phyloP scores from a whole-genome alignment of 2,797 vertebrate genomes.

The Knipowitschia caucasica region DNA sequence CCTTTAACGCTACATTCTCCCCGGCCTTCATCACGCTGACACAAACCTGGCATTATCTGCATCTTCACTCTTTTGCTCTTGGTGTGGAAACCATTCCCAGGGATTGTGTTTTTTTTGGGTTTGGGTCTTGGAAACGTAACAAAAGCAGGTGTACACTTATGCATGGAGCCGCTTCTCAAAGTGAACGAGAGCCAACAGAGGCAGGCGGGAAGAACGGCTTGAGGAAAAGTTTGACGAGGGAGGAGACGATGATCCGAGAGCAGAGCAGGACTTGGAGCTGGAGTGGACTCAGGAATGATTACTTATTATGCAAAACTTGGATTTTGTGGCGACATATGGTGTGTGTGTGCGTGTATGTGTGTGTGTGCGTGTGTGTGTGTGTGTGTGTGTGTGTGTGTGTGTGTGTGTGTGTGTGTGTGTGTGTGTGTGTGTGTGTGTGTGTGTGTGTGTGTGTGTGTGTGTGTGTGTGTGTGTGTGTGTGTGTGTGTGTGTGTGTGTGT shows the following conservation, averaged over 20 bases:
- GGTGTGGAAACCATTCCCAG: conserved; percentile 44
- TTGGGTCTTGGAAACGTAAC: conserved; percentile 26
- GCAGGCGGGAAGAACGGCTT: conserved; percentile 10
- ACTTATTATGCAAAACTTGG: not conserved
- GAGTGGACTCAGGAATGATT: conserved; percentile 20
- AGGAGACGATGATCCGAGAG: conserved; percentile 20
- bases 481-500: not conserved
- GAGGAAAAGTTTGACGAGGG: conserved; percentile 25
- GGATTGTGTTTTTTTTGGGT: conserved; percentile 43
- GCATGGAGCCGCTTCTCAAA: conserved; percentile 14
- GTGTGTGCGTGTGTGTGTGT: not conserved
- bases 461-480: not conserved
- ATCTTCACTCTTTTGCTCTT: conserved; percentile 45
- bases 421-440: not conserved
- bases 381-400: not conserved
- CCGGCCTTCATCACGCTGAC: conserved; percentile 47
- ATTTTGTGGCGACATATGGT: too few species aligned
- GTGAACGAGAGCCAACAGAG: conserved; percentile 16
- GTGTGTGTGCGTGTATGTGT: too few species aligned
- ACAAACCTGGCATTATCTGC: conserved; percentile 42
- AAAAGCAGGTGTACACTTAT: conserved; percentile 17
- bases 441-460: not conserved
- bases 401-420: not conserved
- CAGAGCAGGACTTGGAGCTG: conserved; percentile 6
- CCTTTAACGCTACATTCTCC: conserved; percentile 11